A percentile compares a stretch with the other conserved stretches of the same genome.
phyloP scores from a whole-genome alignment of 2,113 vertebrate genomes.

The Barbus barbus region DNA sequence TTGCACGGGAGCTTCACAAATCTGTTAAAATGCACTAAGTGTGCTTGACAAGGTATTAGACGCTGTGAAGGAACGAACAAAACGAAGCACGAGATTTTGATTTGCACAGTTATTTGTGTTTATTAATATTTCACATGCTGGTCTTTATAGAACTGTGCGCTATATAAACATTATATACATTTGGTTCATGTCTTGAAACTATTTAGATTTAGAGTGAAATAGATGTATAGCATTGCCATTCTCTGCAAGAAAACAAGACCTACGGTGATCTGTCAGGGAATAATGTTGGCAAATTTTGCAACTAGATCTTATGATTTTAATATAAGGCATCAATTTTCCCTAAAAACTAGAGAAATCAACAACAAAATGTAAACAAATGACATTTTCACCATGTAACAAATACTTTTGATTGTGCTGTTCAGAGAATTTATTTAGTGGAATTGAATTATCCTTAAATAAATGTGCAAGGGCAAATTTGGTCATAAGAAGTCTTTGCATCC shows the following conservation, averaged over 20 bases:
- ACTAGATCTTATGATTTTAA: slow-evolving; percentile 22
- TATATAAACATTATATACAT: slow-evolving; percentile 76
- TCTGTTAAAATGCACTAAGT: slow-evolving; percentile 30
- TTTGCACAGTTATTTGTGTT: slow-evolving; percentile 66
- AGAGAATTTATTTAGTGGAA: background rate
- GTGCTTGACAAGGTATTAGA: background rate
- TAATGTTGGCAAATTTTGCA: slow-evolving; percentile 28
- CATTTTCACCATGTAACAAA: slow-evolving; percentile 35
- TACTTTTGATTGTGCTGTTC: slow-evolving; percentile 6
- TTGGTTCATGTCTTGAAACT: slow-evolving; percentile 54
- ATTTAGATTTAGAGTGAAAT: slow-evolving; percentile 50
- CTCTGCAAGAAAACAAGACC: too few species aligned
- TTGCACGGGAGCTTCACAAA: slow-evolving; percentile 43
- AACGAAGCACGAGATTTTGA: slow-evolving; percentile 40
- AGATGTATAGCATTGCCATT: too few species aligned
- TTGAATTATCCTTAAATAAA: slow-evolving; percentile 24
- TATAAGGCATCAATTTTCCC: slow-evolving; percentile 49
- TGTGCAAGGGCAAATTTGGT: slow-evolving; percentile 44
- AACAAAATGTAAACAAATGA: slow-evolving; percentile 18
- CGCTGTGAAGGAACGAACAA: slow-evolving; percentile 26
- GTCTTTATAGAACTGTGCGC: slow-evolving; percentile 65
- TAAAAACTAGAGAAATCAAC: slow-evolving; percentile 21
- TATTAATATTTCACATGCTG: slow-evolving; percentile 77
- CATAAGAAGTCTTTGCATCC: background rate
- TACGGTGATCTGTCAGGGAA: background rate